A percentile compares a stretch with the other conserved stretches of the same genome.
Conservation (phyloP, 2,113 vertebrate genomes). For the Tetrao urogallus region DNA sequence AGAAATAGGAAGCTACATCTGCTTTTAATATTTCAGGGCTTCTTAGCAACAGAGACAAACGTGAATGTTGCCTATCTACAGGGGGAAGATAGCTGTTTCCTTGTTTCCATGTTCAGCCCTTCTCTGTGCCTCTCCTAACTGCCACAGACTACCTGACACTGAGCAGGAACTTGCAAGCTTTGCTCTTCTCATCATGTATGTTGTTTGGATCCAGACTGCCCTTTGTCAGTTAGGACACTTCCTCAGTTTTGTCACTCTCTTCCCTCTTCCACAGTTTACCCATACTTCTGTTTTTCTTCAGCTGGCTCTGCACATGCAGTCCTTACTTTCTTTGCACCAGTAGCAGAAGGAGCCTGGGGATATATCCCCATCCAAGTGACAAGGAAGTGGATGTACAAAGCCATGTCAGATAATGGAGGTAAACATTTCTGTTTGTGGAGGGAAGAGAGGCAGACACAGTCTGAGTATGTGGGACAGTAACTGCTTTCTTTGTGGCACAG, state of each 20-base stretch:
- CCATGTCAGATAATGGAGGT: not conserved
- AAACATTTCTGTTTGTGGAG: not conserved
- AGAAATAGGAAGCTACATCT: not conserved
- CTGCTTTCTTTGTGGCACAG: not conserved
- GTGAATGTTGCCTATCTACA: not conserved
- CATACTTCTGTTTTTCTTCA: not conserved
- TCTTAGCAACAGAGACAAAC: not conserved
- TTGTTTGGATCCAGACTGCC: not conserved
- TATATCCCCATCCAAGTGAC: not conserved
- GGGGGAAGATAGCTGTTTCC: not conserved
- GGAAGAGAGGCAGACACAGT: not conserved
- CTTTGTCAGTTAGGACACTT: not conserved
- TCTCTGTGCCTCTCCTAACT: not conserved
- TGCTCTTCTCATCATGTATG: not conserved
- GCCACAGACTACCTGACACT: not conserved
- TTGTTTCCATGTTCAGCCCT: not conserved
- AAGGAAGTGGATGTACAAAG: not conserved
- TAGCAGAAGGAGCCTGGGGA: accelerated
- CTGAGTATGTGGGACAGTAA: not conserved
- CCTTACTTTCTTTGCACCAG: not conserved
- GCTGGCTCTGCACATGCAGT: not conserved
- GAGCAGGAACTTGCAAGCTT: not conserved
- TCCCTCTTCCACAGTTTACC: not conserved
- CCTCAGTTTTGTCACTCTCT: not conserved
- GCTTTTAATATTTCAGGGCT: not conserved